These are phyloP conservation scores for Metallyticus violacea DNA, from an alignment of 2,888 invertebrate genomes.

Conservation along the genomic window DNA sequence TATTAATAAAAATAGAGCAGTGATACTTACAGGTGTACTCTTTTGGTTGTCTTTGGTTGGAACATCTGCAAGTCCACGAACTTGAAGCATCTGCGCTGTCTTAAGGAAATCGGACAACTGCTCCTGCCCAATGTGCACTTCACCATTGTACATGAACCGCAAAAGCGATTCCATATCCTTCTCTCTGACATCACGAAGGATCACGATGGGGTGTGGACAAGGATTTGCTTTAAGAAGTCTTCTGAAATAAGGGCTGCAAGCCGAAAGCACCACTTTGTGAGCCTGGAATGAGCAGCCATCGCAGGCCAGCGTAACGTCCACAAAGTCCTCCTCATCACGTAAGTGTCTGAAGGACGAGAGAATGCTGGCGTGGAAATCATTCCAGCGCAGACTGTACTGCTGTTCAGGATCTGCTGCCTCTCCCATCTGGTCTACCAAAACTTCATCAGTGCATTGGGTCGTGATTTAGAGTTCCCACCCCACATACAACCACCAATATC, in stretches of 20 bases:
- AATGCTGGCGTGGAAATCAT: conserved; percentile 90
- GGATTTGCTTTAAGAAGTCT: conserved; percentile 85
- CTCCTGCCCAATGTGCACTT: conserved; percentile 85
- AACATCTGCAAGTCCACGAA: conserved; percentile 82
- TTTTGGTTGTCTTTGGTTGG: conserved; percentile 60
- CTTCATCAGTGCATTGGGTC: conserved; percentile 23
- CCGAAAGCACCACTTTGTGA: conserved; percentile 87
- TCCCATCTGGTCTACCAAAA: conserved; percentile 32
- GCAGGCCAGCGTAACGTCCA: conserved; percentile 90
- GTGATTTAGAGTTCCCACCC: neutral
- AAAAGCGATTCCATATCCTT: conserved; percentile 84
- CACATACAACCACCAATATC: neutral
- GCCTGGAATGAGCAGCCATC: conserved; percentile 86
- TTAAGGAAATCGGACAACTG: conserved; percentile 81
- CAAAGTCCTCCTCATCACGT: conserved; percentile 87
- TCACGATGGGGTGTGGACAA: conserved; percentile 87
- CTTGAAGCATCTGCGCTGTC: conserved; percentile 84
- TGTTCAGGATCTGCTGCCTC: conserved; percentile 57
- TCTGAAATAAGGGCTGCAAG: conserved; percentile 90
- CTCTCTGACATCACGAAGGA: conserved; percentile 79
- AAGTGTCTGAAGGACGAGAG: conserved; percentile 85
- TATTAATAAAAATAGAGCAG: conserved; percentile 2
- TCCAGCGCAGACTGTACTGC: conserved; percentile 92
- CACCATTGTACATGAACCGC: conserved; percentile 90
- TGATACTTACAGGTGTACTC: conserved; percentile 65